phyloP scores from a whole-genome alignment of 2,888 invertebrate species.

The Cheilosia grossa region DNA sequence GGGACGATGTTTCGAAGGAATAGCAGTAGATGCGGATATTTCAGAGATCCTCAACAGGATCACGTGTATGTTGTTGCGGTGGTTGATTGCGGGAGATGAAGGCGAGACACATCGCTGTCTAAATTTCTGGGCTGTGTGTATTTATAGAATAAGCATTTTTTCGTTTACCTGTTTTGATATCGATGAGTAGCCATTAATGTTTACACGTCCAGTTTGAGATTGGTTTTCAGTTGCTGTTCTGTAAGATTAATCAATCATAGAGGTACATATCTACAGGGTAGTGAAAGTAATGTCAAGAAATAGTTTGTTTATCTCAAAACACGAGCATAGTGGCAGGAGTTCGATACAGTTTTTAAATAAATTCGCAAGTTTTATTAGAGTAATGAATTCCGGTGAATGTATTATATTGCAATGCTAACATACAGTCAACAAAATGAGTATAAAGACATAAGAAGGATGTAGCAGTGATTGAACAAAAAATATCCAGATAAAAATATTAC shows the following conservation, averaged over 20 bases:
- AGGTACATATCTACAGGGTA: constrained; percentile 45
- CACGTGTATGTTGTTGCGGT: not conserved
- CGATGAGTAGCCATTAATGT: constrained; percentile 6
- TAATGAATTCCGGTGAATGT: not conserved
- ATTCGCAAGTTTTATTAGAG: constrained; percentile 19
- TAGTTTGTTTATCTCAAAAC: constrained; percentile 35
- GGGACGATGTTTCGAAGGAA: constrained; percentile 27
- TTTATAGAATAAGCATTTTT: constrained; percentile 60
- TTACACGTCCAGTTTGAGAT: constrained; percentile 13
- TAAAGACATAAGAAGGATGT: constrained; percentile 28
- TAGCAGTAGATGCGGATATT: constrained; percentile 35
- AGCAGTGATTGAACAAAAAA: not conserved
- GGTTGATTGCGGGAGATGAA: constrained; percentile 1
- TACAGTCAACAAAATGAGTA: constrained; percentile 51
- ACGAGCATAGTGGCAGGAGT: constrained; percentile 20
- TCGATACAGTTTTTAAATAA: constrained; percentile 12
- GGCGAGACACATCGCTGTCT: constrained; percentile 32
- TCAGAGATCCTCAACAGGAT: constrained; percentile 28
- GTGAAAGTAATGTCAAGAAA: constrained; percentile 36
- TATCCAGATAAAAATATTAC: too few relatives aligned
- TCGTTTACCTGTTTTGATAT: constrained; percentile 65
- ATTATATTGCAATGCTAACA: not conserved
- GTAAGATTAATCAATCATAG: constrained; percentile 67
- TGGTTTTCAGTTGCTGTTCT: constrained; percentile 52
- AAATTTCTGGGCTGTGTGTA: constrained; percentile 49